Conservation (phyloP, 2,797 vertebrate species). For the Falco naumanni region DNA sequence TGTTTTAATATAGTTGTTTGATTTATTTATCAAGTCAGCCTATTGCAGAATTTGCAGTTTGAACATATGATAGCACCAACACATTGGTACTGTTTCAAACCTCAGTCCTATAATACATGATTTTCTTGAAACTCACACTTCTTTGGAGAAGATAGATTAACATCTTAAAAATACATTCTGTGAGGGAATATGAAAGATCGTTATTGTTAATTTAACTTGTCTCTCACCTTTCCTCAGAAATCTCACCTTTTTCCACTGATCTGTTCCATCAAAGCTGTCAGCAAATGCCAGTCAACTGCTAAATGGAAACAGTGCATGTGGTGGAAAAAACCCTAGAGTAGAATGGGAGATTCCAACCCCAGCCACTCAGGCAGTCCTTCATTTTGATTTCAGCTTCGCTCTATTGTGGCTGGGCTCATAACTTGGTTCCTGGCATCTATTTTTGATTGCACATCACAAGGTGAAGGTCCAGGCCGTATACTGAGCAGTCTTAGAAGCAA, state of each 20-base stretch:
- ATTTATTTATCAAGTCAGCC: not conserved
- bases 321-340: not conserved
- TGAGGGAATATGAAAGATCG: not conserved
- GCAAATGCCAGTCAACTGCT: not conserved
- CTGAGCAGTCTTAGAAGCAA: not conserved
- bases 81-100: not conserved
- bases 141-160: not conserved
- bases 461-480: not conserved
- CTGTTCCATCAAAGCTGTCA: slow-evolving; percentile 4
- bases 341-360: not conserved
- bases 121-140: not conserved
- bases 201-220: slow-evolving; percentile 32
- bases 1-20: not conserved
- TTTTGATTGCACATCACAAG: not conserved
- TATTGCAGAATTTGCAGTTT: not conserved
- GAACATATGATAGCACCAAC: not conserved
- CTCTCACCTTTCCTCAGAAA: not conserved
- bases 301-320: not conserved
- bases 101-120: not conserved
- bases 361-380: not conserved
- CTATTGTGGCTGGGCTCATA: not conserved
- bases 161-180: not conserved
- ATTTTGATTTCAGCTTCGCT: not conserved
- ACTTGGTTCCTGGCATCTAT: not conserved
- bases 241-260: not conserved